Percentiles rank a stretch among this genome's conserved stretches.
Conservation (phyloP, 2,113 vertebrate genomes). For the Cyprinodon brontotheroides region DNA sequence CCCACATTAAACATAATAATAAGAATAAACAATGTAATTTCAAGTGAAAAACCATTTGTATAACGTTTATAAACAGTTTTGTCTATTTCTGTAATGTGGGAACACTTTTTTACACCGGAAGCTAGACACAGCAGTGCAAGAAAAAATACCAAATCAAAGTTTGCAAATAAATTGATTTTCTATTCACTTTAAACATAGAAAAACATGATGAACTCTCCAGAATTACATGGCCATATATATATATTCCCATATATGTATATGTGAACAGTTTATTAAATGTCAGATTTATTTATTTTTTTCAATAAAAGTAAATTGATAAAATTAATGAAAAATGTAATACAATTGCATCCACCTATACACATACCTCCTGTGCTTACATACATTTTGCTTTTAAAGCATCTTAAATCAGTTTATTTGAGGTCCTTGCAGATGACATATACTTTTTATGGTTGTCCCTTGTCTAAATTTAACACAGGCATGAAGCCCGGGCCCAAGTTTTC, state of each 20-base stretch:
- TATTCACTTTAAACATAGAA: background rate
- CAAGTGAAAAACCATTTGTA: background rate
- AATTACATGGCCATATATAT: background rate
- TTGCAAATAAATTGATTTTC: background rate
- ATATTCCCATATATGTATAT: no score
- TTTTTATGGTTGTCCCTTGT: no score
- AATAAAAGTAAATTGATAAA: no score
- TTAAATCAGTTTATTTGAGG: no score
- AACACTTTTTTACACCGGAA: background rate
- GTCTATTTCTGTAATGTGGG: background rate
- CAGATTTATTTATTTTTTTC: background rate
- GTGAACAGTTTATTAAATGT: background rate
- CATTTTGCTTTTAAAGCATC: no score
- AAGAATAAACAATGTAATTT: background rate
- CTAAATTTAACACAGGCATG: no score
- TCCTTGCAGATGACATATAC: no score
- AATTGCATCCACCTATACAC: no score
- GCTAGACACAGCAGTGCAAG: background rate
- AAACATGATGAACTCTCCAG: background rate
- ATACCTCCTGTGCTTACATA: no score
- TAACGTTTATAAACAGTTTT: background rate
- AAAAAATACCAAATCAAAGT: background rate
- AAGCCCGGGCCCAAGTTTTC: no score
- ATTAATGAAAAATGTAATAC: no score
- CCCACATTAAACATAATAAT: background rate